phyloP scores from a whole-genome alignment of 2,113 vertebrate species.

The Caranx ignobilis region DNA sequence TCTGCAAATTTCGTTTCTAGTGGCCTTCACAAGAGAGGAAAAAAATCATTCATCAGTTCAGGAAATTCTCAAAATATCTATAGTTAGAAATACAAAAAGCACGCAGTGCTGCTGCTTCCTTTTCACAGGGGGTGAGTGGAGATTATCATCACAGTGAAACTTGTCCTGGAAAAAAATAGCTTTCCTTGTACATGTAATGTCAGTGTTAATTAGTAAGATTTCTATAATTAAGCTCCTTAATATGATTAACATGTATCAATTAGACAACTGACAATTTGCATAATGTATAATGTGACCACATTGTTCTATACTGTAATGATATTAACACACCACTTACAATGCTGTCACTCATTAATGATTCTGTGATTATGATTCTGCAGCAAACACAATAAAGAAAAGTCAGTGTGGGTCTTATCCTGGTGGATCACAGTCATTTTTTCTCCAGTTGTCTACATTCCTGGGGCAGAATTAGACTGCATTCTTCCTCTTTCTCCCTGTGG shows the following conservation, averaged over 20 bases:
- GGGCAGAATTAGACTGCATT: constrained; percentile 61
- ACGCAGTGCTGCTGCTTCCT: not conserved
- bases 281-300: constrained; percentile 97
- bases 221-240: constrained; percentile 99
- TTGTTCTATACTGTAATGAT: constrained; percentile 92
- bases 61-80: constrained; percentile 31
- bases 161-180: constrained; percentile 51
- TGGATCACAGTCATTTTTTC: constrained; percentile 37
- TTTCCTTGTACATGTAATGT: constrained; percentile 87
- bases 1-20: constrained; percentile 50
- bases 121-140: constrained; percentile 9
- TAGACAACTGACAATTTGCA: constrained; percentile 96
- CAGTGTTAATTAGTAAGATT: constrained; percentile 99
- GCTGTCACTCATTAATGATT: constrained; percentile 71
- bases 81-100: constrained; percentile 40
- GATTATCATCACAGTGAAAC: not conserved
- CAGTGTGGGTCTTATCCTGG: constrained; percentile 5
- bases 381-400: constrained; percentile 52
- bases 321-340: constrained; percentile 86
- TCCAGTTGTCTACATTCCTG: constrained; percentile 49
- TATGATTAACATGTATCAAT: constrained; percentile 99
- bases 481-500: constrained; percentile 66
- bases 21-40: constrained; percentile 33
- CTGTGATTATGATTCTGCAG: constrained; percentile 72
- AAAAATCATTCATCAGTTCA: constrained; percentile 46